A percentile compares a stretch with the other conserved stretches of the same genome.
phyloP scores from a whole-genome alignment of 2,797 vertebrate genomes.

The Pangasius macronema region DNA sequence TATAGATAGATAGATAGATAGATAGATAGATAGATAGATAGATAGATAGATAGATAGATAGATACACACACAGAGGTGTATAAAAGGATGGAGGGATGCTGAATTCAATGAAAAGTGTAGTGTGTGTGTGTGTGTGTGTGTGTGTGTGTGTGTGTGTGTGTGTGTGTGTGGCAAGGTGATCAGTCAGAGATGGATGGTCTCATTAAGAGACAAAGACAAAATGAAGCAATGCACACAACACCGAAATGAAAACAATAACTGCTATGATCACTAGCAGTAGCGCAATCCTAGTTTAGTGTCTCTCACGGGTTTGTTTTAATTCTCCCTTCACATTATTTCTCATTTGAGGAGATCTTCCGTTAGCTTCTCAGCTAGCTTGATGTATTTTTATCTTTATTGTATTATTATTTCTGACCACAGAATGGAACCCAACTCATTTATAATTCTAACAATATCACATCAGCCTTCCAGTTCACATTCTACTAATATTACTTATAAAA shows the following conservation, averaged over 20 bases:
- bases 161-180: not conserved
- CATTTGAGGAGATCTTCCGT: not conserved
- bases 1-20: slow-evolving; percentile 46
- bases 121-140: slow-evolving; percentile 9
- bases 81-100: not conserved
- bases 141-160: slow-evolving; percentile 10
- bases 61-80: not conserved
- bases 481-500: not conserved
- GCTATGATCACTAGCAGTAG: not conserved
- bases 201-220: not conserved
- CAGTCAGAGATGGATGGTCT: not conserved
- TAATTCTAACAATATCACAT: not conserved
- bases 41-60: too few relatives aligned
- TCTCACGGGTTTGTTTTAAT: not conserved
- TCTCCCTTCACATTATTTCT: not conserved
- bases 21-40: too few relatives aligned
- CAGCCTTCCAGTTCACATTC: not conserved
- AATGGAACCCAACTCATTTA: not conserved
- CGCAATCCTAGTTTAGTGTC: not conserved
- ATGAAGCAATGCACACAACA: not conserved
- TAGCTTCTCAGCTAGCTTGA: not conserved
- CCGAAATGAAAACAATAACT: not conserved
- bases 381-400: not conserved
- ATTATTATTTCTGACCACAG: not conserved
- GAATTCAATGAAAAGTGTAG: not conserved